A percentile compares a stretch with the other conserved stretches of the same genome.
Conservation (phyloP, 2,113 vertebrate species). For the Conger conger region DNA sequence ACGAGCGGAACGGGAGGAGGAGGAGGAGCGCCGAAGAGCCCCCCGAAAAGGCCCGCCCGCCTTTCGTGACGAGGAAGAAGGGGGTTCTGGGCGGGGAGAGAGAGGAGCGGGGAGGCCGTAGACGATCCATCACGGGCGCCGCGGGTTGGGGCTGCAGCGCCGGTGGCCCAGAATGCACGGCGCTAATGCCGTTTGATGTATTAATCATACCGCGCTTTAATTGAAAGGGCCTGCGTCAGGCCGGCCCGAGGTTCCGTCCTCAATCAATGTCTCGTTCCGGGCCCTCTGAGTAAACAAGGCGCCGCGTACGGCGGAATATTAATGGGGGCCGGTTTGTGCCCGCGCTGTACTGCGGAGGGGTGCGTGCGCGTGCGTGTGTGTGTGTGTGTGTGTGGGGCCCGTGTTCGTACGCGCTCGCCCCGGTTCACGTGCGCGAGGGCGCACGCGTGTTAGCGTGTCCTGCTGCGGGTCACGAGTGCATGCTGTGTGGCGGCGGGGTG, state of each 20-base stretch:
- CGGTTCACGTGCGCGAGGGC: background rate
- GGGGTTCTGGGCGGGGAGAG: background rate
- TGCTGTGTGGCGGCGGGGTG: no score
- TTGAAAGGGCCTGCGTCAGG: conserved; percentile 60
- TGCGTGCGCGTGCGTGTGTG: background rate
- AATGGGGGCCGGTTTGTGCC: conserved; percentile 36
- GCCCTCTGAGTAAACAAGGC: conserved; percentile 54
- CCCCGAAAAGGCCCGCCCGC: background rate
- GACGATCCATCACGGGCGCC: conserved; percentile 22
- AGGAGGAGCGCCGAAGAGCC: background rate
- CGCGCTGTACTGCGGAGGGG: background rate
- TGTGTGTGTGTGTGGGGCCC: conserved; percentile 24
- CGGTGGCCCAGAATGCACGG: conserved; percentile 24
- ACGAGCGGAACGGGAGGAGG: background rate
- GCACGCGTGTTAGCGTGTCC: background rate
- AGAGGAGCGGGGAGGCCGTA: background rate
- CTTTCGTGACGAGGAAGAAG: background rate
- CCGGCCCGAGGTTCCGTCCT: conserved; percentile 49
- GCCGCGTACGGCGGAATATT: conserved; percentile 57
- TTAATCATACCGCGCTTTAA: conserved; percentile 65
- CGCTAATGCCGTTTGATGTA: conserved; percentile 63
- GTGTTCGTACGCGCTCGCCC: background rate
- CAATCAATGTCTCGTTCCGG: conserved; percentile 63
- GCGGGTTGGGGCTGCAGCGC: background rate
- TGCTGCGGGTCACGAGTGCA: no score